phyloP scores from a whole-genome alignment of 2,888 invertebrate species.

The Rhaphigaster nebulosa region DNA sequence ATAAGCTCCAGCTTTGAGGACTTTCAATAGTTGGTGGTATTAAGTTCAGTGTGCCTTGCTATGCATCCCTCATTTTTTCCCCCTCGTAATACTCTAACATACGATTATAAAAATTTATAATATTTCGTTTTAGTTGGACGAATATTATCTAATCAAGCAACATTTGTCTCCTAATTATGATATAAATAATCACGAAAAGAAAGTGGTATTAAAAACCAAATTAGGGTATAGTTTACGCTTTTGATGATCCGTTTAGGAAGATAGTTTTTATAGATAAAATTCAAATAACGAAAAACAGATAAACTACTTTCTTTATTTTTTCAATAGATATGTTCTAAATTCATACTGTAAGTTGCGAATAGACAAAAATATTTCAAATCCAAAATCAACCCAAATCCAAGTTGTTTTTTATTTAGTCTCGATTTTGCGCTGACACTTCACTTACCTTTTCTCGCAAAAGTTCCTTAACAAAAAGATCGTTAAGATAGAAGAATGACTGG shows the following conservation, averaged over 20 bases:
- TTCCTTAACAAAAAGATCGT: not conserved
- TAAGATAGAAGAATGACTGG: not conserved
- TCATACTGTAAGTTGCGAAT: no score
- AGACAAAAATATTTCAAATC: no score
- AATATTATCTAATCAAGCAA: not conserved
- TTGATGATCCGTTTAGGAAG: no score
- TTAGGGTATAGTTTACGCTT: no score
- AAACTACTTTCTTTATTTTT: no score
- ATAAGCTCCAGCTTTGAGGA: not conserved
- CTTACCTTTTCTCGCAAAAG: no score
- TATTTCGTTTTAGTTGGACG: not conserved
- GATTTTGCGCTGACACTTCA: not conserved
- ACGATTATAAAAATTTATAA: not conserved
- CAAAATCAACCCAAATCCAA: no score
- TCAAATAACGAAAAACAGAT: no score
- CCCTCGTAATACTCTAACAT: not conserved
- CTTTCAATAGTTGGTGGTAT: slow-evolving; percentile 11
- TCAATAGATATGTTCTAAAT: no score
- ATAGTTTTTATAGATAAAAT: no score
- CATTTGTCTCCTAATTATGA: no score
- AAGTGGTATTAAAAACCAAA: not conserved
- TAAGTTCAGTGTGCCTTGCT: not conserved
- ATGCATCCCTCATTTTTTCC: not conserved
- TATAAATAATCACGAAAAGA: not conserved
- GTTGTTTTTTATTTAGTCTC: not conserved